A percentile compares a stretch with the other conserved stretches of the same genome.
These are phyloP conservation scores for Bubo blakistoni DNA, from an alignment of 2,113 vertebrate genomes.

Conservation along the genomic window DNA sequence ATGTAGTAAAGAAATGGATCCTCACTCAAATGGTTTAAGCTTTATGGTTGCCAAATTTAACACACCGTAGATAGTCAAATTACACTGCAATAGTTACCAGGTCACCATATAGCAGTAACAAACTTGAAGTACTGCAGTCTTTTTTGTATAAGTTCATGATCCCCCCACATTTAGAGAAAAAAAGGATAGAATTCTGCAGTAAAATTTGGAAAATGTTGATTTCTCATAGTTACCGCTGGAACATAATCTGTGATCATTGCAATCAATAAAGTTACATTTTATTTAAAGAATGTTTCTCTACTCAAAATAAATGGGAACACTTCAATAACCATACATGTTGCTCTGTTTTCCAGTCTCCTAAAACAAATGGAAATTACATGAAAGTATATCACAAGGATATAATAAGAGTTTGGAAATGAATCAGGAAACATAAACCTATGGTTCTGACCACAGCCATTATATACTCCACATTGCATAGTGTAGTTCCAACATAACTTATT, in stretches of 20 bases:
- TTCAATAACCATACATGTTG: neutral
- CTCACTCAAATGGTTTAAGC: neutral
- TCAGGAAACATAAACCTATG: neutral
- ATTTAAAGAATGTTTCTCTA: neutral
- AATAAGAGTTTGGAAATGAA: neutral
- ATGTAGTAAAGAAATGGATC: neutral
- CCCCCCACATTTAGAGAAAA: neutral
- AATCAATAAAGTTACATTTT: neutral
- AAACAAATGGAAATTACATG: slow-evolving; percentile 5
- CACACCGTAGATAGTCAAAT: neutral
- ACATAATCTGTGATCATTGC: neutral
- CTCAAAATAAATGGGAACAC: neutral
- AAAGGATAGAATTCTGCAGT: neutral
- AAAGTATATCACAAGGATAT: neutral
- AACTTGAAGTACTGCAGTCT: neutral
- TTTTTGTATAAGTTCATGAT: neutral
- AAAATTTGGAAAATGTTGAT: neutral
- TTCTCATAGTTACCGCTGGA: neutral
- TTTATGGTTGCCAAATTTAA: neutral
- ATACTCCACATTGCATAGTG: neutral
- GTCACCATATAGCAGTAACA: neutral
- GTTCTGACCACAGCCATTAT: neutral
- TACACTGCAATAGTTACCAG: neutral
- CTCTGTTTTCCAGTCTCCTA: neutral
- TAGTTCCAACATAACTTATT: neutral